Evolutionary conservation across 2,888 invertebrate genomes (phyloP).

Genomic region (Eretmocerus hayati): DNA sequence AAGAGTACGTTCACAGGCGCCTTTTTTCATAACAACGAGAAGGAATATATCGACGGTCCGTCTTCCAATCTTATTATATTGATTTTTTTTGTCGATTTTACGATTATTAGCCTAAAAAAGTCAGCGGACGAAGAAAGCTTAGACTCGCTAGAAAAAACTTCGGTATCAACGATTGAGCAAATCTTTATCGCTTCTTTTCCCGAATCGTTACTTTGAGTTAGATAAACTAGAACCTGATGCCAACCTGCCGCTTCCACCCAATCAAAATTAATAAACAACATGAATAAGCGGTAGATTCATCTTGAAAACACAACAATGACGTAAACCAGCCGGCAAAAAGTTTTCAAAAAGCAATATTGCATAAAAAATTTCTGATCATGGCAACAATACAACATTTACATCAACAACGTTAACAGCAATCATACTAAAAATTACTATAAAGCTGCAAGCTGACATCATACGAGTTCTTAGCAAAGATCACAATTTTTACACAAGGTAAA

Average conservation of each 20-base stretch:
- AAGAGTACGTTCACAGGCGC: conserved; percentile 17
- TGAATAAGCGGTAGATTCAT: conserved; percentile 10
- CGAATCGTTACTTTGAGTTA: conserved; percentile 19
- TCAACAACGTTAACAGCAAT: conserved; percentile 23
- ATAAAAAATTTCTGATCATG: conserved; percentile 15
- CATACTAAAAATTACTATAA: conserved; percentile 18
- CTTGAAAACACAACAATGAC: conserved; percentile 17
- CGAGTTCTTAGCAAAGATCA: not conserved
- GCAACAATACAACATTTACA: conserved; percentile 19
- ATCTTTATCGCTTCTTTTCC: conserved; percentile 22
- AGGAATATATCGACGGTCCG: conserved; percentile 19
- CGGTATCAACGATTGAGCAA: conserved; percentile 22
- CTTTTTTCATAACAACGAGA: conserved; percentile 18
- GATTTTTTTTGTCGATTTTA: conserved; percentile 10
- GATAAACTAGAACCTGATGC: conserved; percentile 11
- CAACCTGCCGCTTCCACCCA: conserved; percentile 14
- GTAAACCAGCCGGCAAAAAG: conserved; percentile 15
- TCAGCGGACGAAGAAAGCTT: conserved; percentile 25
- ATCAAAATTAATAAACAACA: conserved; percentile 18
- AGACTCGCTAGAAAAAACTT: conserved; percentile 22
- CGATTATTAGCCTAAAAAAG: conserved; percentile 23
- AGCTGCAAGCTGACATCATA: conserved; percentile 19
- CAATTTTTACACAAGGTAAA: not conserved
- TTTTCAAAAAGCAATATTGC: conserved; percentile 20
- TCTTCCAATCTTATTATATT: conserved; percentile 18